Evolutionary conservation across 2,797 vertebrate genomes (phyloP), one percentile per base, ranked within the genome.

Genomic region (Gastrophryne carolinensis): DNA sequence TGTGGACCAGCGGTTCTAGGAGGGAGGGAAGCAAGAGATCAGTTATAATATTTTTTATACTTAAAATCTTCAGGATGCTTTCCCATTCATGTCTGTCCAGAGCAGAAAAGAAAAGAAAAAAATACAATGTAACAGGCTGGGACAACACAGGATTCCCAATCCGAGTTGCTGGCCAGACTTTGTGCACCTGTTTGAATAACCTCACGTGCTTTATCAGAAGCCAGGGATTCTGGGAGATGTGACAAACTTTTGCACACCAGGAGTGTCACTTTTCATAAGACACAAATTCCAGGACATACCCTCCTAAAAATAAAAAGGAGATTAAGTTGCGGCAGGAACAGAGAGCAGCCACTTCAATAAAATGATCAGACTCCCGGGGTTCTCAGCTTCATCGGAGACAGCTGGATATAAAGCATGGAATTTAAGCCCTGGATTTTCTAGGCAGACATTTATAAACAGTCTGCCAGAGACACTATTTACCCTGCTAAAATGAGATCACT

Each of bases 261-360:
- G 54, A 37, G 60, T 68, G 66, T 71, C 66, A 47, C 74, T 64
- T 63, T 76, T 62, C 30, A 65, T 64, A 44, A 76, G 34, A 13
- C 4, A 10, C 21, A 56, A 71, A 71, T 71, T 57, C 74, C 52
- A 35, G 32, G 74, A 71, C 29, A 19, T 27, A 56, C 58, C 66
- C 35, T 63, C 66, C 65, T 76, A 77, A 77, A 77, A 77, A 77
- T 70, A 77, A 63, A 56, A n/a, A 27, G 17, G 23, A 32, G 66
- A 26, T 70, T 54, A 70, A 44, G 50, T 24, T 47, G 47, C 66
- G 37, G 44, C 27, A 13, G 44, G 58, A 62, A 71, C 66, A 70
- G 47, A 62, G 57, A 3, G 50, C n/a, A 70, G 44, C 13, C 35
- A n/a, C 32, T 65, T 56, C 58, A 49, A 63, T 77, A 77, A 77